Percentiles rank a stretch among this genome's conserved stretches.
Conservation (phyloP, 2,113 vertebrate genomes). For the Cyprinodon variegatus region DNA sequence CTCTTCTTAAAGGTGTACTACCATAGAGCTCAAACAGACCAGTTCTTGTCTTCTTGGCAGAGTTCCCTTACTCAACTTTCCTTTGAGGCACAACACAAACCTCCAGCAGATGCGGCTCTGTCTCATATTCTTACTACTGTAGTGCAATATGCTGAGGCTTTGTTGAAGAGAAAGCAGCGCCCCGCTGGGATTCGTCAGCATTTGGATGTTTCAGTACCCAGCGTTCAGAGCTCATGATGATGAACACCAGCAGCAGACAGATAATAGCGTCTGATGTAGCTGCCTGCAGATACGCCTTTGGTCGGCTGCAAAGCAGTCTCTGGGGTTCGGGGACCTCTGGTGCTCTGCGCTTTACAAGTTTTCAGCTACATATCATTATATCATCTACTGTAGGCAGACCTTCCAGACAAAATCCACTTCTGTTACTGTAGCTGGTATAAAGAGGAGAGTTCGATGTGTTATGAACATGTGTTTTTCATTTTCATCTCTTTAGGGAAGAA, state of each 20-base stretch:
- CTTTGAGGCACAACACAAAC: constrained; percentile 54
- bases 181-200: constrained; percentile 58
- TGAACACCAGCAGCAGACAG: constrained; percentile 62
- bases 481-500: not conserved
- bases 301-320: constrained; percentile 66
- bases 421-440: constrained; percentile 18
- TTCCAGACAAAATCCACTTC: constrained; percentile 40
- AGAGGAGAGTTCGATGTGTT: constrained; percentile 11
- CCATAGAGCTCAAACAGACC: constrained; percentile 22
- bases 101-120: constrained; percentile 51
- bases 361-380: constrained; percentile 57
- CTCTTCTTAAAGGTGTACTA: constrained; percentile 11
- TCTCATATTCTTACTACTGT: constrained; percentile 60
- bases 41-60: constrained; percentile 29
- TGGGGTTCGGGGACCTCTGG: constrained; percentile 69
- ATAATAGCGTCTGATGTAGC: constrained; percentile 63
- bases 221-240: constrained; percentile 69
- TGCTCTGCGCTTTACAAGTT: constrained; percentile 47
- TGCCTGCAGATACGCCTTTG: constrained; percentile 74
- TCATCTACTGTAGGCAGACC: constrained; percentile 23
- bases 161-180: constrained; percentile 61
- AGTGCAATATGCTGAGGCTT: constrained; percentile 68
- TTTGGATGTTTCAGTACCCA: constrained; percentile 69
- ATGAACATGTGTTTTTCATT: not conserved
- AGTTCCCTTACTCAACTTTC: constrained; percentile 50